Base-by-base conservation (phyloP, 2,888 invertebrate species). In the Clusia tigrina region DNA sequence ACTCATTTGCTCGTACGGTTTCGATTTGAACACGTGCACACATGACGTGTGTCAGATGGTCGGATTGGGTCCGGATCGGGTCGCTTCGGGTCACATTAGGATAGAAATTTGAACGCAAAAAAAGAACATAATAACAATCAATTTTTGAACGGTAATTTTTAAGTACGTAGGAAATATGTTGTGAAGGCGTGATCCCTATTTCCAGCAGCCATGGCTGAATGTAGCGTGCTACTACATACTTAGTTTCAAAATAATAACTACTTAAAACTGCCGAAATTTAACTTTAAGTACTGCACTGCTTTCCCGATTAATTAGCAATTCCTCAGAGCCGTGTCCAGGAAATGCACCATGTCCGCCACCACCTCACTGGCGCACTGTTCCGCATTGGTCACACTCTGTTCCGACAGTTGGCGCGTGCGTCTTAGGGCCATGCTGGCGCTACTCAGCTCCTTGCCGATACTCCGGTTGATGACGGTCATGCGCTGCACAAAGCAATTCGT, bases 401-500 rank as follows among this genome's bases (percentile, higher is more conserved):
- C 67, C 15, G 69, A 62, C n/a, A 70, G 26, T 23, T 69, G 69
- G 17, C 72, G 74, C 15, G 71, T 71, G 55, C 69, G 72, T 20
- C 67, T 65, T 52, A 80, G 59, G 17, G 74, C 42, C 53, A 73
- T 22, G 46, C 69, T 71, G 15, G 73, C 76, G 12, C 58, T 63
- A 58, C 77, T 71, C 69, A 79, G 59, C 2, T 77, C 67, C 37
- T 62, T 38, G 2, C 74, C 72, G 26, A 78, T 55, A 12, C 71
- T 69, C 24, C 68, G 59, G 60, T 79, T 79, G n/a, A 79, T 68
- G 15, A 54, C 57, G 2, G 67, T 60, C 22, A 79, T 74, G 51
- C 68, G 69, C 2, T 69, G 65, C 59, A 78, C 58, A 32, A 76
- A 78, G 60, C 80, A 79, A 23, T 60, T 64, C 20, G 66, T 61